Evolutionary conservation across 2,888 invertebrate species (phyloP), one percentile per base, ranked within the genome.

Genomic region (Euclidia mi): DNA sequence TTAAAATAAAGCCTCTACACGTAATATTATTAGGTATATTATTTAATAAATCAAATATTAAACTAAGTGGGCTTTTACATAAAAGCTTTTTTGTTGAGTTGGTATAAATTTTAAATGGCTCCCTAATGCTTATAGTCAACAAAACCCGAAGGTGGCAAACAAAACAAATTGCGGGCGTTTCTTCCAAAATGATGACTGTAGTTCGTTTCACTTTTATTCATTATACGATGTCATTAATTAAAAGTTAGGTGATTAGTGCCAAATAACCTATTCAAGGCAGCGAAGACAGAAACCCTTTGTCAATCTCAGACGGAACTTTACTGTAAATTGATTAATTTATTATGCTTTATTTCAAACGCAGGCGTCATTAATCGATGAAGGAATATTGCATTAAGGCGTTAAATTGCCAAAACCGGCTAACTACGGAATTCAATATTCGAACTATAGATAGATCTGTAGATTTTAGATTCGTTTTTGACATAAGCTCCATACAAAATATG

Each of bases 161-260:
- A 40, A 48, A 48, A 52, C 38, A 46, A 56, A 50, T 56, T 46
- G 12, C n/a, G 29, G 45, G 57, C 52, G 40, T 53, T 51, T 62
- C 55, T 60, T 63, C 34, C 47, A 63, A 48, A 64, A 57, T 59
- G 52, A 67, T 70, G 62, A 53, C 71, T 63, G 60, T 72, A 76
- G 73, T 73, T 77, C 63, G 73, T 67, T 75, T 60, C 74, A 84
- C 76, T 87, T 86, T 86, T 84, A 85, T 81, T 76, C 74, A 75
- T 70, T 77, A 83, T 87, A 77, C 82, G 81, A 78, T 72, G 78
- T 77, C 82, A 87, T 91, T 88, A 85, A 88, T 89, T 87, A 84
- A 87, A 91, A 90, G 84, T 91, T 90, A 65, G 81, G 82, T 81
- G 86, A 91, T 91, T 90, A 90, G 80, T 83, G 81, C 73, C 70